Evolutionary conservation across 2,888 invertebrate genomes (phyloP).

Genomic region (Ellobium chinense): DNA sequence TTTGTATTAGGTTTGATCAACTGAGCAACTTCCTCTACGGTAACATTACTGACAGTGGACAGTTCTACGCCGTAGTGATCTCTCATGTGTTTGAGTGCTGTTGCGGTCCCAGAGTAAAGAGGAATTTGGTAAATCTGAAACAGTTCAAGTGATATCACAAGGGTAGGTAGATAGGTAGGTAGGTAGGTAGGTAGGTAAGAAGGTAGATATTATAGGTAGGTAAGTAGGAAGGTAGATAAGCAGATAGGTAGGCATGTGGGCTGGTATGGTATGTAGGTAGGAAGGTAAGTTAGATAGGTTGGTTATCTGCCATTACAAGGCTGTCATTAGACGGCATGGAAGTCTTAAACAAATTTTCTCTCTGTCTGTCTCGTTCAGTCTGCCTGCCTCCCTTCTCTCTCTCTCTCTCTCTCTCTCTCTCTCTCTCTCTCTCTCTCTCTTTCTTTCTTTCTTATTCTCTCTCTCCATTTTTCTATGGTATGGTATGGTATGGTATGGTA

Average conservation of each 20-base stretch:
- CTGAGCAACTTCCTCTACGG: slow-evolving; percentile 67
- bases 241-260: not conserved
- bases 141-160: not conserved
- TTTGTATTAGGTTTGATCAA: slow-evolving; percentile 75
- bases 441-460: too few species aligned
- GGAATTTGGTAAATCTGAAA: slow-evolving; percentile 71
- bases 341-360: too few species aligned
- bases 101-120: slow-evolving; percentile 71
- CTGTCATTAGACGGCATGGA: too few species aligned
- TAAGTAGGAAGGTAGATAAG: not conserved
- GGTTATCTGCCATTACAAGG: too few species aligned
- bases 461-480: too few species aligned
- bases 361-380: too few species aligned
- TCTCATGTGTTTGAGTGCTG: slow-evolving; percentile 68
- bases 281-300: too few species aligned
- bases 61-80: slow-evolving; percentile 71
- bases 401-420: too few species aligned
- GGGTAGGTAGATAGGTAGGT: not conserved
- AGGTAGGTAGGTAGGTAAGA: not conserved
- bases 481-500: too few species aligned
- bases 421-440: too few species aligned
- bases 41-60: slow-evolving; percentile 59
- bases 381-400: too few species aligned
- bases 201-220: not conserved
- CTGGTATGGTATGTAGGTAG: not conserved